Base-by-base conservation (phyloP, 2,888 invertebrate species). In the Philaethria dido region DNA sequence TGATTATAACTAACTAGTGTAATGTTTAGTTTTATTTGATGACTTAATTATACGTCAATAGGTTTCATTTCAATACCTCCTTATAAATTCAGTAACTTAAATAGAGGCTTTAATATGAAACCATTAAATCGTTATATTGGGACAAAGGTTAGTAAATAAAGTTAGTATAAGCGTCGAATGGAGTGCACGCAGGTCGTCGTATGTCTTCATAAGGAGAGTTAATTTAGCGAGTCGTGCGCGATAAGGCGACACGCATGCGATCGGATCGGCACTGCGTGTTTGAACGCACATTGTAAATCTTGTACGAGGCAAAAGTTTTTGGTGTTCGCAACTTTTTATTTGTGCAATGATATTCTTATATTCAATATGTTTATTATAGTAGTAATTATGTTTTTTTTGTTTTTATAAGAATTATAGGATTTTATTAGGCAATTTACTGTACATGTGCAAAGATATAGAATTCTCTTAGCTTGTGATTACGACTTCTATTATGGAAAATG, bases 171-270 rank as follows among this genome's bases (percentile, higher is more conserved):
- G 45, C 29, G 16, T 47, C 33, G 29, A 73, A 73, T 75, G 73
- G 74, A 75, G 75, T 75, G 76, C 76, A 71, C 75, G 75, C 72
- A 76, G 76, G 75, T 74, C 77, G 82, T 80, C 83, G 80, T 84
- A 84, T 81, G 84, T 85, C 88, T 88, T 88, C 86, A 87, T 87
- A 82, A 86, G 78, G 82, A 74, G 80, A 77, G 80, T 89, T 88
- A 88, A 89, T 87, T 89, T 86, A 85, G 85, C 78, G 80, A 80
- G 75, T 77, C 78, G 75, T 72, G 72, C 69, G 78, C 79, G 88
- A 88, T 88, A 89, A 84, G 79, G 78, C 80, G 81, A 83, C 85
- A 86, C 83, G 87, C 88, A 86, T 80, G 78, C 78, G 76, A 75
- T 71, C 75, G 76, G 73, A 77, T 77, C 75, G 77, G 78, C 69